Percentiles rank a stretch among this genome's conserved stretches.
These are phyloP conservation scores for Abramis brama DNA, from an alignment of 2,113 vertebrate species.

Conservation along the genomic window DNA sequence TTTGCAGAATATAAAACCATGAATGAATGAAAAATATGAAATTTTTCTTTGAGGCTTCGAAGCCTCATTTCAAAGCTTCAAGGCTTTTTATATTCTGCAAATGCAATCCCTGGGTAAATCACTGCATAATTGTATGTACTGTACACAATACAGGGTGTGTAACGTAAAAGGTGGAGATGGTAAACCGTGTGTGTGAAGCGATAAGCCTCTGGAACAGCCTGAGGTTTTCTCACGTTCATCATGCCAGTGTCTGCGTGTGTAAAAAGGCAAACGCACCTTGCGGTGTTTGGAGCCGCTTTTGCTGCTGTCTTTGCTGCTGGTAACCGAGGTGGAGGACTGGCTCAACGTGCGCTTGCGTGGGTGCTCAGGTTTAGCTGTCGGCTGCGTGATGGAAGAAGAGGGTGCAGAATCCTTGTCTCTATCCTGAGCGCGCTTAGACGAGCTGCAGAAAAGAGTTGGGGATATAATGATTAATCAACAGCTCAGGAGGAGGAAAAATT, in stretches of 20 bases:
- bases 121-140: background rate
- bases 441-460: slow-evolving; percentile 64
- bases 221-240: background rate
- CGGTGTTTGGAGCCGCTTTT: slow-evolving; percentile 88
- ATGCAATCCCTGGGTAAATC: no score
- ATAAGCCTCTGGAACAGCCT: background rate
- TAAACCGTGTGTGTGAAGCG: background rate
- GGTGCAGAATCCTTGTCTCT: slow-evolving; percentile 93
- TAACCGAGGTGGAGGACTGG: slow-evolving; percentile 88
- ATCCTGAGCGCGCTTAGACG: slow-evolving; percentile 84
- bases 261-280: slow-evolving; percentile 77
- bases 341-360: slow-evolving; percentile 88
- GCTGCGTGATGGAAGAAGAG: slow-evolving; percentile 88
- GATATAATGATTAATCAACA: no score
- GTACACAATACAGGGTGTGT: background rate
- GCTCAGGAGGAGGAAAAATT: no score
- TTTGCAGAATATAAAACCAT: no score
- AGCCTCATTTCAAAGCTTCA: no score
- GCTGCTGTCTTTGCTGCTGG: slow-evolving; percentile 71
- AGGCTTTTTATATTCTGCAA: no score
- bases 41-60: no score
- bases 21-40: no score
- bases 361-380: slow-evolving; percentile 85
- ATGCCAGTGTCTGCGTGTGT: background rate
- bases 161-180: background rate